A percentile compares a stretch with the other conserved stretches of the same genome.
These are phyloP conservation scores for Bombycilla garrulus DNA, from an alignment of 2,113 vertebrate species.

Conservation along the genomic window DNA sequence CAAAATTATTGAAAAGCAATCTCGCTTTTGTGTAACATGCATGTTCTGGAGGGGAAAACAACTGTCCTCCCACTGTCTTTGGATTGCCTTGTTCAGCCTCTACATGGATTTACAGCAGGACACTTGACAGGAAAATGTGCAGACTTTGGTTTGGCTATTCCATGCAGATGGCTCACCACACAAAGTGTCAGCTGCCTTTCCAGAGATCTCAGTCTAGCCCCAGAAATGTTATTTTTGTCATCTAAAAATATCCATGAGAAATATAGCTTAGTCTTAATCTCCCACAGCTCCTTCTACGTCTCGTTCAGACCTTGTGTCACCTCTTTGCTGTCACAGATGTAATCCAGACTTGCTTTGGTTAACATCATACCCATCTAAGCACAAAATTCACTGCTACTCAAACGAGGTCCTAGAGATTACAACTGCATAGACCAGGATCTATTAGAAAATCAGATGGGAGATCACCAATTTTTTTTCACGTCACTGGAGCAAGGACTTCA, in stretches of 20 bases:
- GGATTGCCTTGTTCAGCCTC: fast-evolving
- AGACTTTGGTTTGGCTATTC: not conserved
- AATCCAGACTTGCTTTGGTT: not conserved
- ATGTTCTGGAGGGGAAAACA: not conserved
- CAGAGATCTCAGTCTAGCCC: not conserved
- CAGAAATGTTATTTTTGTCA: not conserved
- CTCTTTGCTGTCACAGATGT: not conserved
- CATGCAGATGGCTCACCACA: not conserved
- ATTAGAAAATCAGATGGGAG: not conserved
- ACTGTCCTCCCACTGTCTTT: not conserved
- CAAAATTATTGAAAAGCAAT: not conserved
- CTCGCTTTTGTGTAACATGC: not conserved
- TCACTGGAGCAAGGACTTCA: not conserved
- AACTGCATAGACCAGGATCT: not conserved
- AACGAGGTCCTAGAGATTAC: not conserved
- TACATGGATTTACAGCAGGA: fast-evolving
- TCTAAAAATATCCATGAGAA: not conserved
- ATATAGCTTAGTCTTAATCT: not conserved
- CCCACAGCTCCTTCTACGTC: not conserved
- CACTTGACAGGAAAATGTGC: not conserved
- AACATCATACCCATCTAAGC: not conserved
- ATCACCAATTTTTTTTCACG: not conserved
- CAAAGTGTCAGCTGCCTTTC: not conserved
- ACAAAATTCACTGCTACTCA: not conserved
- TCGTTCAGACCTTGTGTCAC: not conserved